Percentiles rank a stretch among this genome's conserved stretches.
phyloP scores from a whole-genome alignment of 2,797 vertebrate species.

The Scolopax bukidnonensis region DNA sequence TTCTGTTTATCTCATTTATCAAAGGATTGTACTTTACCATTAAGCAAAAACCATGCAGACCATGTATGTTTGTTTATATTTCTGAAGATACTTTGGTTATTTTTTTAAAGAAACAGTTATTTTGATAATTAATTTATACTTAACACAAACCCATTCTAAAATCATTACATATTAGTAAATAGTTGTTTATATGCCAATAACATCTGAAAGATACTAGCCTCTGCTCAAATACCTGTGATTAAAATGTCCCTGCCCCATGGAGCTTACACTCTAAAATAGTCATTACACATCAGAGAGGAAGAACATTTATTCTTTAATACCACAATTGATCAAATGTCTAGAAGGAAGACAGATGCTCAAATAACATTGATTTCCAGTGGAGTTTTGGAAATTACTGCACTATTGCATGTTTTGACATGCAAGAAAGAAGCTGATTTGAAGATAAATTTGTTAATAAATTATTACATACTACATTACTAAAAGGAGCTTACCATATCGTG shows the following conservation, averaged over 20 bases:
- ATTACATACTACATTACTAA: neutral
- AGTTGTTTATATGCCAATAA: neutral
- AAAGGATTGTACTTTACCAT: conserved; percentile 47
- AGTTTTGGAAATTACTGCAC: neutral
- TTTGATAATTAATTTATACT: neutral
- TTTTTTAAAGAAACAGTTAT: neutral
- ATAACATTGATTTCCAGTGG: neutral
- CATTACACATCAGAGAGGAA: neutral
- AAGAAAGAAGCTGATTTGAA: neutral
- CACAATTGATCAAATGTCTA: neutral
- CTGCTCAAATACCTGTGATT: neutral
- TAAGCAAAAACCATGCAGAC: conserved; percentile 55
- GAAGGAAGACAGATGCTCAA: neutral
- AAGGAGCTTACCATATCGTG: neutral
- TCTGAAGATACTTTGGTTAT: conserved; percentile 59
- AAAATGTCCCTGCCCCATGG: conserved; percentile 25
- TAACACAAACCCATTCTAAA: neutral
- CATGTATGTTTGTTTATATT: conserved; percentile 24
- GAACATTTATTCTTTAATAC: neutral
- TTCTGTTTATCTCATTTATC: neutral
- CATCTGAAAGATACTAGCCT: neutral
- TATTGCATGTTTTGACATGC: neutral
- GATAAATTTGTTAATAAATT: neutral
- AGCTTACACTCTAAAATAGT: conserved; percentile 55
- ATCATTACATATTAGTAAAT: neutral